phyloP scores from a whole-genome alignment of 2,797 vertebrate species.

The Phoxinus dragarum region DNA sequence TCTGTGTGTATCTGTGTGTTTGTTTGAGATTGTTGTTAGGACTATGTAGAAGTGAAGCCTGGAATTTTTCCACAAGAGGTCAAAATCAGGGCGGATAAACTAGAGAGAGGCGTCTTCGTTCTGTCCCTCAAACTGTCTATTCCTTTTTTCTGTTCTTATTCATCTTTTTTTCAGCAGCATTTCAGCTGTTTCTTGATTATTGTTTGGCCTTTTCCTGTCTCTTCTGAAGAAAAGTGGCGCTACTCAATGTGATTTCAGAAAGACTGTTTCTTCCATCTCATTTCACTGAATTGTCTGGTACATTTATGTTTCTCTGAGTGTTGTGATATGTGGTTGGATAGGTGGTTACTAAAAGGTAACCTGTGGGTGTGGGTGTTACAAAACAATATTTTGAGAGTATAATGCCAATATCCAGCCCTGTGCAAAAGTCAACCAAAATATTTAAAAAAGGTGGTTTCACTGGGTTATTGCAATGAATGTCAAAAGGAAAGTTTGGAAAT shows the following conservation, averaged over 20 bases:
- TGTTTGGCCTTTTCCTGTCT: constrained; percentile 25
- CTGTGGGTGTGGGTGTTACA: too few species aligned
- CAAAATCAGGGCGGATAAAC: constrained; percentile 30
- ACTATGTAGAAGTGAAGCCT: background rate
- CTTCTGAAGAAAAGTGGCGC: constrained; percentile 1
- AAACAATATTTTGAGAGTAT: background rate
- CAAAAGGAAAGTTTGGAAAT: background rate
- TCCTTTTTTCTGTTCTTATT: background rate
- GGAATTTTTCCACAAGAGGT: constrained; percentile 42
- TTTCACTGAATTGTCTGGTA: constrained; percentile 18
- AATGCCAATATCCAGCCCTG: background rate
- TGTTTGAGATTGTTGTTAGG: constrained; percentile 32
- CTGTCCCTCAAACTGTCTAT: constrained; percentile 24
- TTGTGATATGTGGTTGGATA: background rate
- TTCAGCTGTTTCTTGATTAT: background rate
- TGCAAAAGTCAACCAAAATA: background rate
- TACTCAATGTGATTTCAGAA: background rate
- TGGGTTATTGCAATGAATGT: background rate
- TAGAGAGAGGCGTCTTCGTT: constrained; percentile 33
- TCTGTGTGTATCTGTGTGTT: constrained; percentile 41
- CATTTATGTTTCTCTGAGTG: constrained; percentile 23
- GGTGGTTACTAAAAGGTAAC: background rate
- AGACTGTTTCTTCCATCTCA: constrained; percentile 1
- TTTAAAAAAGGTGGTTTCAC: background rate
- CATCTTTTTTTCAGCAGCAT: constrained; percentile 17